Evolutionary conservation across 1,140 invertebrate genomes (phyloP).

Genomic region (Aphelinus certus): DNA sequence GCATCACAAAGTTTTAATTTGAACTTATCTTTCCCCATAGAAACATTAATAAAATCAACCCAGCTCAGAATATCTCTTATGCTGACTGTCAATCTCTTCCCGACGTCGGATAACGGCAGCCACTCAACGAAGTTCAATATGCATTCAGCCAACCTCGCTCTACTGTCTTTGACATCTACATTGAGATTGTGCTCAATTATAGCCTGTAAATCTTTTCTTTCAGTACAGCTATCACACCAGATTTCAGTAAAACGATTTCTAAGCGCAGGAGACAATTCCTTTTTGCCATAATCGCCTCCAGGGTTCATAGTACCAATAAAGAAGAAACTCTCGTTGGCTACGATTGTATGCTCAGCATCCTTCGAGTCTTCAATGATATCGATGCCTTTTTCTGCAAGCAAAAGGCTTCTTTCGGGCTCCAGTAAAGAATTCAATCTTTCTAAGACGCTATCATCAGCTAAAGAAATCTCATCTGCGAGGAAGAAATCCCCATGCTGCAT

Average conservation of each 20-base stretch:
- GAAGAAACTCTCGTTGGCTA: constrained; percentile 83
- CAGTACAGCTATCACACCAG: constrained; percentile 87
- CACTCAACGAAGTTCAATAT: constrained; percentile 86
- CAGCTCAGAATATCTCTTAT: constrained; percentile 93
- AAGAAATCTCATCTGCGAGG: constrained; percentile 98
- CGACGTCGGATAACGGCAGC: constrained; percentile 78
- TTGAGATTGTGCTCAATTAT: constrained; percentile 86
- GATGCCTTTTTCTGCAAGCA: constrained; percentile 88
- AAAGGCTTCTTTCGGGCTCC: constrained; percentile 90
- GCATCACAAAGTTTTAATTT: constrained; percentile 70
- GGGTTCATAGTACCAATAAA: constrained; percentile 99
- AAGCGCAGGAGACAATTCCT: constrained; percentile 97
- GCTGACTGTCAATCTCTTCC: constrained; percentile 84
- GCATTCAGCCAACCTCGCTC: constrained; percentile 70
- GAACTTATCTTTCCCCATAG: constrained; percentile 57
- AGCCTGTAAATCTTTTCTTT: constrained; percentile 74
- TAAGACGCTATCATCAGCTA: constrained; percentile 98
- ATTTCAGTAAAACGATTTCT: constrained; percentile 99
- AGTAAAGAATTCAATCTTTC: constrained; percentile 97
- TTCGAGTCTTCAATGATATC: constrained; percentile 56
- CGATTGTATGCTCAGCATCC: constrained; percentile 70
- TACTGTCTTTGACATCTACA: constrained; percentile 64
- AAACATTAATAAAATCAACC: constrained; percentile 89
- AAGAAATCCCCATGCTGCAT: constrained; percentile 91
- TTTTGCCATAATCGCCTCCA: constrained; percentile 99